These are phyloP conservation scores for Nicator chloris DNA, from an alignment of 2,113 vertebrate species.

Conservation along the genomic window DNA sequence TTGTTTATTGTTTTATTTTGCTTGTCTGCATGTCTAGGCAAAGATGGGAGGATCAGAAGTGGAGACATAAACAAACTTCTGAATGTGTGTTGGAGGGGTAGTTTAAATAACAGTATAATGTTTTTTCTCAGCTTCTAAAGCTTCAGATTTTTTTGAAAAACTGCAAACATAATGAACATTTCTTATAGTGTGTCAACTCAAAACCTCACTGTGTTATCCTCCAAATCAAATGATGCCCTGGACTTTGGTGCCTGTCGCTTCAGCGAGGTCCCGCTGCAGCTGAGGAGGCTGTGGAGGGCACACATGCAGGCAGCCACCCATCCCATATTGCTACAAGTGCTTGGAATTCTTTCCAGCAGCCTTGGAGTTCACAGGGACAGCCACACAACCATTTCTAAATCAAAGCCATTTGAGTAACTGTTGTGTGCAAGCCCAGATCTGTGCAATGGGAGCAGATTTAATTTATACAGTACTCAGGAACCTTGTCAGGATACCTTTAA, in stretches of 20 bases:
- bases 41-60: background rate
- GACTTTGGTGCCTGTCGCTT: background rate
- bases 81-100: background rate
- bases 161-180: background rate
- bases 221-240: background rate
- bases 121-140: background rate
- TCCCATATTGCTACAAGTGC: background rate
- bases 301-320: background rate
- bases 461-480: background rate
- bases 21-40: background rate
- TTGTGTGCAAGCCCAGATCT: background rate
- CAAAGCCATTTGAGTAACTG: background rate
- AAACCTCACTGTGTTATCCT: background rate
- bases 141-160: background rate
- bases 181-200: background rate
- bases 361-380: background rate
- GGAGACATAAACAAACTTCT: background rate
- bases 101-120: background rate
- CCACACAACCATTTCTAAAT: background rate
- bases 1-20: background rate
- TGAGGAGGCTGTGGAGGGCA: background rate
- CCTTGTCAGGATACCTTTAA: background rate
- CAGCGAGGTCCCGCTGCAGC: background rate
- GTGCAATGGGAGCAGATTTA: background rate
- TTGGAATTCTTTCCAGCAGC: background rate